Evolutionary conservation across 2,888 invertebrate species (phyloP).

Genomic region (Leptinotarsa tumamoca): DNA sequence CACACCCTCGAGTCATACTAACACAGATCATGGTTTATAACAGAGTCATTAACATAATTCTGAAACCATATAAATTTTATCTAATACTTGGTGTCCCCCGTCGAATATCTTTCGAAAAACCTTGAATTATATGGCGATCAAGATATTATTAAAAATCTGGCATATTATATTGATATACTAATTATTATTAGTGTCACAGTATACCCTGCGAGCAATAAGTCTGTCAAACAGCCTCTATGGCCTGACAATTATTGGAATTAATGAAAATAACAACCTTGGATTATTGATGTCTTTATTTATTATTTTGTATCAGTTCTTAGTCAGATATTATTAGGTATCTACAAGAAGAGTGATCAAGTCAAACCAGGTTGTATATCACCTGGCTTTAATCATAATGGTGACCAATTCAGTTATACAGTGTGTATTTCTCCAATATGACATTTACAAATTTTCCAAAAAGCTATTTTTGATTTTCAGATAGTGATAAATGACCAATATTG

Average conservation of each 20-base stretch:
- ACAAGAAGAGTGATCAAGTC: conserved; percentile 10
- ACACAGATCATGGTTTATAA: no score
- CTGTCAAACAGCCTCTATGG: conserved; percentile 1
- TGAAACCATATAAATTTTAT: neutral
- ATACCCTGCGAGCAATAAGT: conserved; percentile 1
- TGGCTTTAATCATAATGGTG: neutral
- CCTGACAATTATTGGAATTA: conserved; percentile 2
- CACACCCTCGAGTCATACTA: no score
- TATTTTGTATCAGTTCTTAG: neutral
- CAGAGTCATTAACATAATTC: neutral
- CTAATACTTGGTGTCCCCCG: neutral
- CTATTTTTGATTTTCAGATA: no score
- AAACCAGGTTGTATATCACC: neutral
- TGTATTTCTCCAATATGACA: neutral
- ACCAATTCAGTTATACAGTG: neutral
- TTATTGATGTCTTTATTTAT: conserved; percentile 5
- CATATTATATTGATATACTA: conserved; percentile 3
- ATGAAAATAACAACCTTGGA: conserved; percentile 9
- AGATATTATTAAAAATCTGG: neutral
- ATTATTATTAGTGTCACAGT: neutral
- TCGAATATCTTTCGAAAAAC: neutral
- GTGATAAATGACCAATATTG: no score
- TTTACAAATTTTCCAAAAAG: neutral
- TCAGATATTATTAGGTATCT: conserved; percentile 5
- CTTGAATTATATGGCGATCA: neutral